These are phyloP conservation scores for Catocala fraxini DNA, from an alignment of 2,888 invertebrate genomes.

Conservation along the genomic window DNA sequence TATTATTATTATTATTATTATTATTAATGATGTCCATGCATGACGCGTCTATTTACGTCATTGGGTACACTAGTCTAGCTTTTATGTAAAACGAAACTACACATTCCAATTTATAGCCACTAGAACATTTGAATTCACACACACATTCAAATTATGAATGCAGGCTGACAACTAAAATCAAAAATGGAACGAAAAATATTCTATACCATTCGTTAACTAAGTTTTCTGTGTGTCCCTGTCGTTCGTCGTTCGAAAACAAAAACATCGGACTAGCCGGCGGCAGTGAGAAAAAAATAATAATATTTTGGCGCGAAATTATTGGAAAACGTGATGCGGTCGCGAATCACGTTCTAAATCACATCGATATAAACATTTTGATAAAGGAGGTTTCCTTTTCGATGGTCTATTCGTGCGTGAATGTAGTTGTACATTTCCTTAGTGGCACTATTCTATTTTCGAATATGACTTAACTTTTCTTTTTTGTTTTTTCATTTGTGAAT, in stretches of 20 bases:
- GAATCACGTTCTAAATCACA: slow-evolving; percentile 32
- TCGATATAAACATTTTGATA: slow-evolving; percentile 24
- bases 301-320: slow-evolving; percentile 31
- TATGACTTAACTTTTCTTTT: not conserved
- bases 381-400: slow-evolving; percentile 13
- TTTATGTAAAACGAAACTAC: no score
- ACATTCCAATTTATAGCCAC: no score
- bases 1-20: no score
- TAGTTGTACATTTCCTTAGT: slow-evolving; percentile 3
- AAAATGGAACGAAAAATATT: slow-evolving; percentile 1
- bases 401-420: slow-evolving; percentile 5
- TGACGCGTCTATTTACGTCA: no score
- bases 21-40: no score
- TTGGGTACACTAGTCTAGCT: no score
- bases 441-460: slow-evolving; percentile 1
- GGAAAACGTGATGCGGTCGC: slow-evolving; percentile 43
- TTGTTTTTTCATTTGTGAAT: no score
- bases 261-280: slow-evolving; percentile 13
- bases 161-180: slow-evolving; percentile 1
- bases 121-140: no score
- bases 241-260: slow-evolving; percentile 30
- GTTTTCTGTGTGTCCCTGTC: slow-evolving; percentile 12
- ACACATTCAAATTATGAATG: no score
- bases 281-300: slow-evolving; percentile 26
- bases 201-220: slow-evolving; percentile 1